Evolutionary conservation across 2,113 vertebrate genomes (phyloP), one percentile per base, ranked within the genome.

Genomic region (Aspiorhynchus laticeps): DNA sequence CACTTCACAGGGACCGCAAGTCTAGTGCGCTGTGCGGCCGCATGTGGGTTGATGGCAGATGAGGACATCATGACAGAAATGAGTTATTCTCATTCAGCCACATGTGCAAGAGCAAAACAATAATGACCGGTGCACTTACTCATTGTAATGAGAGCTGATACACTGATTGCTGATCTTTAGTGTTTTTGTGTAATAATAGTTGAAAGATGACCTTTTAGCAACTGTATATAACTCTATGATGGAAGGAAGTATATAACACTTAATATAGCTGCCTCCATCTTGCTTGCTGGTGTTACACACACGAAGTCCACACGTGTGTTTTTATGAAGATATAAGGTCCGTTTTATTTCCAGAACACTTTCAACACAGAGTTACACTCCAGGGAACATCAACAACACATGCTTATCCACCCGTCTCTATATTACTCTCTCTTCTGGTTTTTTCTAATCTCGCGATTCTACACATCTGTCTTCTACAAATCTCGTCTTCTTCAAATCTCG

Each of bases 41-140:
- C 24, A 15, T 80, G 31, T 24, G 31, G 69, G 46, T 51, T 10
- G 43, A 74, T 33, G 28, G 33, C 28, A 46, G 46, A 65, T 46
- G 75, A 51, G 73, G 59, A 67, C n/a, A 41, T 80, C 53, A 31
- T 79, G 51, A 76, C 36, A 71, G 63, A 80, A 56, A 80, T 80
- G 76, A 78, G 81, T 78, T 84, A 63, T 79, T 78, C 86, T 80
- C 78, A 80, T 80, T 41, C 33, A 80, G 56, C 33, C 78, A 26
- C 78, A 80, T 63, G 78, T 41, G 78, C 78, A 41, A n/a, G 78
- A 41, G 78, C 53, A 41, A 80, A 61, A 63, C 33, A 80, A 33
- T 2, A 80, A 80, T 41, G 33, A 38, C 53, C 4, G 12, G 19
- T 1, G 21, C 38, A 80, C 11, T 59, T 80, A 80, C 21, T 80